These are phyloP conservation scores for Acrossocheilus fasciatus DNA, from an alignment of 2,797 vertebrate species.

Conservation along the genomic window DNA sequence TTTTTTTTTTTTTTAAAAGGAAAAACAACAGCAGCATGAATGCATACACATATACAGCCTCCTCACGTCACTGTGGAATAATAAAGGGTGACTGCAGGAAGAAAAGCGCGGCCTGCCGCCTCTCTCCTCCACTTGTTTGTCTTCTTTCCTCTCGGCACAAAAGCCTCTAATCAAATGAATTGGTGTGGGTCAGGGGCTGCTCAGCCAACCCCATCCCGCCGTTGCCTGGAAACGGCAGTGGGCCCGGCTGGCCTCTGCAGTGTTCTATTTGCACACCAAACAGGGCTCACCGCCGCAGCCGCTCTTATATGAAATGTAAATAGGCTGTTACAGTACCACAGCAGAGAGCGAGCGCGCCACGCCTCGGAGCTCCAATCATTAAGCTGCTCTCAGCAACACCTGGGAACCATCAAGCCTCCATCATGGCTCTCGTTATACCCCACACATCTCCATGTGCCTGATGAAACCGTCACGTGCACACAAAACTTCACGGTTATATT, in stretches of 20 bases:
- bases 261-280: slow-evolving; percentile 83
- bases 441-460: slow-evolving; percentile 30
- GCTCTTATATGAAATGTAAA: slow-evolving; percentile 62
- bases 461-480: not conserved
- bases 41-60: not conserved
- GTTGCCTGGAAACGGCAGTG: slow-evolving; percentile 86
- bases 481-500: not conserved
- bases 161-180: slow-evolving; percentile 85
- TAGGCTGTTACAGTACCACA: slow-evolving; percentile 52
- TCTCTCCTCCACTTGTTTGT: slow-evolving; percentile 64
- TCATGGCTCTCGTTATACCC: not conserved
- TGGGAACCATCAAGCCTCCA: slow-evolving; percentile 29
- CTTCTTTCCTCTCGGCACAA: slow-evolving; percentile 76
- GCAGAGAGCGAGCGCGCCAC: not conserved
- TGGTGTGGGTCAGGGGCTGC: slow-evolving; percentile 80
- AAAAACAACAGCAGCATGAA: not conserved
- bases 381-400: slow-evolving; percentile 28
- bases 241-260: slow-evolving; percentile 68
- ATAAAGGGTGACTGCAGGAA: slow-evolving; percentile 38
- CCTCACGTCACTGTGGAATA: slow-evolving; percentile 13
- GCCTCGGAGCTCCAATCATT: slow-evolving; percentile 26
- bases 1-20: not conserved
- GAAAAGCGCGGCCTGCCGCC: slow-evolving; percentile 45
- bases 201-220: slow-evolving; percentile 71
- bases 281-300: slow-evolving; percentile 58